phyloP scores from a whole-genome alignment of 2,113 vertebrate species.

The Eulacestoma nigropectus region DNA sequence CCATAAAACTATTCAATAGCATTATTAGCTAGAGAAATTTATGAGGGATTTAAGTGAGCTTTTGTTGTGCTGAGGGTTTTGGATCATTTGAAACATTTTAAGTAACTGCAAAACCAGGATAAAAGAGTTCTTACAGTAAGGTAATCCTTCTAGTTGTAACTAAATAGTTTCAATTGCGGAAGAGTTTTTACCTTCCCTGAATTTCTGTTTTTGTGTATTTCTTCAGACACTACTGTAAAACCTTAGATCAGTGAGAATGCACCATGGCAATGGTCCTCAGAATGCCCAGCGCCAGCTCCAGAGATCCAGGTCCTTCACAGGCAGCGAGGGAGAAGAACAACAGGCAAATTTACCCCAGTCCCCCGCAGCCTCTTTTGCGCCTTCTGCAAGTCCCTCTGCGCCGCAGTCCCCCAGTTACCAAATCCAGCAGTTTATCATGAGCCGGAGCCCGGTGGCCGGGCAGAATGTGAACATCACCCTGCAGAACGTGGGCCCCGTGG shows the following conservation, averaged over 20 bases:
- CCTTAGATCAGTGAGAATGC: constrained; percentile 82
- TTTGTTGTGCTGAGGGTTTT: neutral
- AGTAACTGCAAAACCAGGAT: neutral
- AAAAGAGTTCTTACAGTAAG: accelerated
- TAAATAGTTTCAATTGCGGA: neutral
- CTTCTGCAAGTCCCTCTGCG: constrained; percentile 84
- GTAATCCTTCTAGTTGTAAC: neutral
- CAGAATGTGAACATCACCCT: constrained; percentile 92
- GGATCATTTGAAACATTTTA: neutral
- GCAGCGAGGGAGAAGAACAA: constrained; percentile 87
- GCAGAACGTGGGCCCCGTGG: constrained; percentile 84
- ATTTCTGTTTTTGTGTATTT: constrained; percentile 43
- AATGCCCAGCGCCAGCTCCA: constrained; percentile 91
- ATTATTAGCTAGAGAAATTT: neutral
- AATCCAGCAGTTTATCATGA: constrained; percentile 83
- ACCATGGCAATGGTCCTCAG: constrained; percentile 95
- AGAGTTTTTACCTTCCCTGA: neutral
- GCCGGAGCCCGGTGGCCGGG: constrained; percentile 83
- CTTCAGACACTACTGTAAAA: constrained; percentile 33
- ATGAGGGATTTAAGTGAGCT: neutral
- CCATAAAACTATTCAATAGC: accelerated
- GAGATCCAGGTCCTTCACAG: constrained; percentile 85
- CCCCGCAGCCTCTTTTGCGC: constrained; percentile 85
- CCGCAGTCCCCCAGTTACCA: constrained; percentile 92
- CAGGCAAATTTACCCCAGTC: constrained; percentile 83